Evolutionary conservation across 2,113 vertebrate genomes (phyloP).

Genomic region (Bos taurus): ARS-UCD2.0 NC_037328.1:125983001-125983500

Average conservation of each 20-base stretch:
- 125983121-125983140: neutral
- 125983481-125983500: neutral
- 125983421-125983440: neutral
- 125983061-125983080: neutral
- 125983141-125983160: neutral
- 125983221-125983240: neutral
- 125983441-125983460: neutral
- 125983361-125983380: neutral
- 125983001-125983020: neutral
- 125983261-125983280: neutral
- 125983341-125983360: neutral
- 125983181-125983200: neutral
- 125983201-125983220: neutral
- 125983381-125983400: neutral
- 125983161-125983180: neutral
- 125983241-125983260: neutral
- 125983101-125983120: neutral
- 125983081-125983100: neutral
- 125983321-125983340: neutral
- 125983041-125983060: neutral
- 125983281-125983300: neutral
- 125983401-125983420: neutral
- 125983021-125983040: neutral
- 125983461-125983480: neutral
- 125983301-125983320: neutral